phyloP scores from a whole-genome alignment of 2,113 vertebrate species.

The Numida meleagris region DNA sequence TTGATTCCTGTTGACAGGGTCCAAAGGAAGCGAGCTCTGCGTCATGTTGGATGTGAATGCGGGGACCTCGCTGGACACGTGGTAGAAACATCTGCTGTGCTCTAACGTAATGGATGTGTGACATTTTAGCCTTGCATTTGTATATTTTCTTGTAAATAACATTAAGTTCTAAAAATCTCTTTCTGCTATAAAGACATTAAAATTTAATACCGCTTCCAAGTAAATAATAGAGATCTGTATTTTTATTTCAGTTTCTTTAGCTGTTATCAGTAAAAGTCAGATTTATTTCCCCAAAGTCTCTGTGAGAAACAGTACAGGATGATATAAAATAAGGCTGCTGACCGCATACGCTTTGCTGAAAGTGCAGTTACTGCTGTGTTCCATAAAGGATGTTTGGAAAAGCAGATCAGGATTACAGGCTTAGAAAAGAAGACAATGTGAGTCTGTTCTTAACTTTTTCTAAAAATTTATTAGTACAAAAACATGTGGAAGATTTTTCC shows the following conservation, averaged over 20 bases:
- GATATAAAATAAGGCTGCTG: background rate
- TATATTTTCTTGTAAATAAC: conserved; percentile 80
- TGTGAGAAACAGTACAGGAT: background rate
- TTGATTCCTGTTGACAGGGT: conserved; percentile 58
- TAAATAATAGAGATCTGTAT: conserved; percentile 11
- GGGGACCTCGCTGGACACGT: conserved; percentile 26
- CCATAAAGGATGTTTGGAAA: background rate
- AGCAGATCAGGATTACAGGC: background rate
- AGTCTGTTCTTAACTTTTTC: background rate
- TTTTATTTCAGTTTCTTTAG: background rate
- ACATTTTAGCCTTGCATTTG: conserved; percentile 51
- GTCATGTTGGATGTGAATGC: conserved; percentile 85
- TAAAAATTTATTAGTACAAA: background rate
- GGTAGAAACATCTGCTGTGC: background rate
- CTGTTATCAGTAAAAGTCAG: background rate
- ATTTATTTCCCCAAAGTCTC: background rate
- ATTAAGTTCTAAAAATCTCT: conserved; percentile 56
- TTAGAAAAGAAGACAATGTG: background rate
- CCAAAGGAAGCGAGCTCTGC: conserved; percentile 82
- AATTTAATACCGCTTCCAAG: conserved; percentile 51
- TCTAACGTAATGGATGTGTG: background rate
- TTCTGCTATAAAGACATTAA: conserved; percentile 70
- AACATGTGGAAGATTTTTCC: background rate
- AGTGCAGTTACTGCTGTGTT: background rate
- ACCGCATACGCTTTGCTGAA: background rate